Evolutionary conservation across 2,888 invertebrate species (phyloP).

Genomic region (Aspidapion aeneum): DNA sequence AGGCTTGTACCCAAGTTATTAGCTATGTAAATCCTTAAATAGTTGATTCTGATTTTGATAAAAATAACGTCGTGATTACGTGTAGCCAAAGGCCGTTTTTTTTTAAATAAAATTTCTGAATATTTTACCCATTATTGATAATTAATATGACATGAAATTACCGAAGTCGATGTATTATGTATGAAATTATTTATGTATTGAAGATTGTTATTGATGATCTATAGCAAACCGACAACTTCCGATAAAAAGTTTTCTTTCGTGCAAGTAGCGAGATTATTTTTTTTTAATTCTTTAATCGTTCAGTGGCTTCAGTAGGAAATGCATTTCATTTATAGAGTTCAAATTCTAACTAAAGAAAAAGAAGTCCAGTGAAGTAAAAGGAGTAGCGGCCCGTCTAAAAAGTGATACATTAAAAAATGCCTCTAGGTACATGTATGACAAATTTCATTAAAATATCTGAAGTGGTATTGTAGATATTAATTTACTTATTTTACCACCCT

Average conservation of each 20-base stretch:
- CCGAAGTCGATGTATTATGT: conserved; percentile 10
- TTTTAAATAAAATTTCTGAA: conserved; percentile 15
- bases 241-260: neutral
- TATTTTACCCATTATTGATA: conserved; percentile 18
- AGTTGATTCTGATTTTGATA: neutral
- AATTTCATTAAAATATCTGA: no score
- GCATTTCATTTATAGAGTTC: no score
- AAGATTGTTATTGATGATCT: neutral
- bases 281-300: no score
- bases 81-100: conserved; percentile 6
- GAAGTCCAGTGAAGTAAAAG: no score
- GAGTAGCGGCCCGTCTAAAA: no score
- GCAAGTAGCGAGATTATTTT: neutral
- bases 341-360: no score
- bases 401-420: no score
- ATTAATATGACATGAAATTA: conserved; percentile 20
- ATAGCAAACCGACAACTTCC: neutral
- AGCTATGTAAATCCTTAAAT: neutral
- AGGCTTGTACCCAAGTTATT: no score
- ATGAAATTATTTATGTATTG: conserved; percentile 5
- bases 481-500: no score
- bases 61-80: conserved; percentile 9
- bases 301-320: no score
- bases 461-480: no score
- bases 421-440: no score